A percentile compares a stretch with the other conserved stretches of the same genome.
Evolutionary conservation across 2,113 vertebrate species (phyloP).

Genomic region (Gambusia affinis): DNA sequence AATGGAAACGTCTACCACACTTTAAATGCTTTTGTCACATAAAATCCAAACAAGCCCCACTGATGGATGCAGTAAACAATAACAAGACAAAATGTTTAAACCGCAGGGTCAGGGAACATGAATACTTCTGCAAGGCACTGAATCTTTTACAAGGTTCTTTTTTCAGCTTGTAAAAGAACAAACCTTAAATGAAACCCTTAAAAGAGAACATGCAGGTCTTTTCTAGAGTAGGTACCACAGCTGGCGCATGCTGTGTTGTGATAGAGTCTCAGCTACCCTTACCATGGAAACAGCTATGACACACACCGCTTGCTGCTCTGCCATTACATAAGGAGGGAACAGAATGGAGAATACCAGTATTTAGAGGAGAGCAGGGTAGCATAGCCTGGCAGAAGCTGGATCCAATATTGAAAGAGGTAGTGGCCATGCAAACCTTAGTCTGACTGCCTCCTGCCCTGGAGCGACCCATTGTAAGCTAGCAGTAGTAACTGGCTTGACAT

Average conservation of each 20-base stretch:
- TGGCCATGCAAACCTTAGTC: slow-evolving; percentile 69
- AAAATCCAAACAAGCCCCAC: background rate
- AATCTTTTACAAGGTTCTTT: background rate
- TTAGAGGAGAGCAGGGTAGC: slow-evolving; percentile 41
- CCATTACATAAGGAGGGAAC: slow-evolving; percentile 70
- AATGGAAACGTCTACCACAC: too few relatives aligned
- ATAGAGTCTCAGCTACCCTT: slow-evolving; percentile 48
- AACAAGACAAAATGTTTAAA: too few relatives aligned
- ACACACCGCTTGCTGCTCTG: slow-evolving; percentile 61
- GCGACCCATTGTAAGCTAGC: slow-evolving; percentile 81
- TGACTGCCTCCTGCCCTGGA: slow-evolving; percentile 76
- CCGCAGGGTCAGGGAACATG: too few relatives aligned
- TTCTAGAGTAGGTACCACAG: slow-evolving; percentile 29
- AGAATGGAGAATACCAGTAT: slow-evolving; percentile 52
- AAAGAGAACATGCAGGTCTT: slow-evolving; percentile 18
- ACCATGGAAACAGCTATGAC: slow-evolving; percentile 71
- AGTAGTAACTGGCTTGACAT: slow-evolving; percentile 60
- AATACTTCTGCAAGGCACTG: background rate
- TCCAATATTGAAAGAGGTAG: slow-evolving; percentile 60
- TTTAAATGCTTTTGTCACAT: background rate
- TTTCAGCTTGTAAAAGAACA: background rate
- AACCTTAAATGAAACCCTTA: slow-evolving; percentile 6
- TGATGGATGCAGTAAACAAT: background rate
- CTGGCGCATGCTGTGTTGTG: slow-evolving; percentile 53
- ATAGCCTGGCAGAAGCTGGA: slow-evolving; percentile 52